These are phyloP conservation scores for Geococcyx californianus DNA, from an alignment of 2,113 vertebrate species.

Conservation along the genomic window DNA sequence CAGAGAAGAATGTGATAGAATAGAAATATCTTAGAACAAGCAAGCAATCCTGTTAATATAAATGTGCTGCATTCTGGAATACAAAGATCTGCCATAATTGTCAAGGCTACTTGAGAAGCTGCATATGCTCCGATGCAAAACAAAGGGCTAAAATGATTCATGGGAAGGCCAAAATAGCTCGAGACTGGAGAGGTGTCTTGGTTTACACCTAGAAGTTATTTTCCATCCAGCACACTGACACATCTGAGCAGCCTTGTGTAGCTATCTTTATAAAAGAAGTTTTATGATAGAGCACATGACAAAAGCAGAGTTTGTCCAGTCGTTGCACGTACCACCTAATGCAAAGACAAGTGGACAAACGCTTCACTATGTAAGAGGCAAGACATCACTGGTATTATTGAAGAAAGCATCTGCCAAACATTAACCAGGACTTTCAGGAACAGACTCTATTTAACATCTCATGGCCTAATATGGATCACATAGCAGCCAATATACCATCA, in stretches of 20 bases:
- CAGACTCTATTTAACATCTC: conserved; percentile 8
- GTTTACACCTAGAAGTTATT: background rate
- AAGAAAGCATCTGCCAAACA: conserved; percentile 12
- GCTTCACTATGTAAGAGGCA: background rate
- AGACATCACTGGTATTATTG: background rate
- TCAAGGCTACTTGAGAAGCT: background rate
- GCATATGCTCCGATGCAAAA: background rate
- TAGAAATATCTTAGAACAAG: background rate
- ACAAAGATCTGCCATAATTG: background rate
- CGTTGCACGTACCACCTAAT: background rate
- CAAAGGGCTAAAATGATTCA: background rate
- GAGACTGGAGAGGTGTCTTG: background rate
- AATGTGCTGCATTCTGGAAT: background rate
- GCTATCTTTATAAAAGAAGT: background rate
- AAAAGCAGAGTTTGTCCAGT: background rate
- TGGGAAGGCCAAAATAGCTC: background rate
- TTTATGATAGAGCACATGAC: background rate
- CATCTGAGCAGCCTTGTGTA: background rate
- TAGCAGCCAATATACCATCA: background rate
- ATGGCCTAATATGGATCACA: background rate
- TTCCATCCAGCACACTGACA: background rate
- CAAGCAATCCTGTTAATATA: background rate
- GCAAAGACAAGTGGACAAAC: background rate
- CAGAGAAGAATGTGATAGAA: background rate
- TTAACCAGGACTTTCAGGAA: conserved; percentile 36